Evolutionary conservation across 2,797 vertebrate genomes (phyloP).

Genomic region (Oreochromis grahami): DNA sequence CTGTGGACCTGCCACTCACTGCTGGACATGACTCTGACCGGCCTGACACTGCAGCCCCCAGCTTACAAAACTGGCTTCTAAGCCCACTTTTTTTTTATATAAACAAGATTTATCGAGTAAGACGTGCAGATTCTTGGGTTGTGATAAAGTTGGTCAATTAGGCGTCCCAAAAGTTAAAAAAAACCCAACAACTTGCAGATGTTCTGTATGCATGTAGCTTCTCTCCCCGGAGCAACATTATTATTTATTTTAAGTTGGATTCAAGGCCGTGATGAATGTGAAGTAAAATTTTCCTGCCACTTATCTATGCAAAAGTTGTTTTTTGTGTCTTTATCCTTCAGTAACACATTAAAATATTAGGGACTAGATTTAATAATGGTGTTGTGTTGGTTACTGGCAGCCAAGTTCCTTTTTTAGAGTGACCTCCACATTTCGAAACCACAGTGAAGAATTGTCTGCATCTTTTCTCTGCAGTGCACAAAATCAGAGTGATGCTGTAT

Average conservation of each 20-base stretch:
- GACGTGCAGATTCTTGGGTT: fast-evolving
- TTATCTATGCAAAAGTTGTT: background rate
- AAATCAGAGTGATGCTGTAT: background rate
- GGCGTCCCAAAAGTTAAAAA: background rate
- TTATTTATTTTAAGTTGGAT: background rate
- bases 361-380: background rate
- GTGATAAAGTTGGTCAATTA: background rate
- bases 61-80: background rate
- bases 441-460: background rate
- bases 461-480: background rate
- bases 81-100: background rate
- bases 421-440: background rate
- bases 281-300: background rate
- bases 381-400: background rate
- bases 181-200: background rate
- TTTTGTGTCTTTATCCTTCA: background rate
- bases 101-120: background rate
- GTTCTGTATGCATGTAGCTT: background rate
- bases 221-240: background rate
- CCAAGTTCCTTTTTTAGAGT: background rate
- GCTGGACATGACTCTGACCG: background rate
- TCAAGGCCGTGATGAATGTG: background rate
- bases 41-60: background rate
- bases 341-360: background rate
- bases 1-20: background rate